phyloP scores from a whole-genome alignment of 92 coral and sea anemone genomes.

The Muricea muricata region DNA sequence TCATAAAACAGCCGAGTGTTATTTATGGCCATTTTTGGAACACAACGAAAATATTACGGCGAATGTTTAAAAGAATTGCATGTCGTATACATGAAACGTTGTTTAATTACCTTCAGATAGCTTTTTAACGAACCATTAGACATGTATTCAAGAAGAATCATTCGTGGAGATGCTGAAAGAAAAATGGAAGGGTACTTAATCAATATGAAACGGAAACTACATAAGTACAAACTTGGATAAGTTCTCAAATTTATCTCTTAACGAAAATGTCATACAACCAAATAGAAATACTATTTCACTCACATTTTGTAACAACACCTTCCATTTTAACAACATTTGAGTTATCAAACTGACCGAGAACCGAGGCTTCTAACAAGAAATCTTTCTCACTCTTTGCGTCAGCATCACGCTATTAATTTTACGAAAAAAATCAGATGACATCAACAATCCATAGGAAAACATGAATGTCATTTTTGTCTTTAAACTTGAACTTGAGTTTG shows the following conservation, averaged over 20 bases:
- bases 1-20: too few relatives aligned
- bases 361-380: slow-evolving; percentile 76
- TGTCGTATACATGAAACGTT: neutral
- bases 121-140: slow-evolving; percentile 87
- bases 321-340: slow-evolving; percentile 83
- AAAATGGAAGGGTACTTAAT: neutral
- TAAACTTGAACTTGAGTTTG: too few relatives aligned
- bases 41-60: too few relatives aligned
- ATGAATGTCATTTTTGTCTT: too few relatives aligned
- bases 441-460: too few relatives aligned
- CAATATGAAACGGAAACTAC: neutral
- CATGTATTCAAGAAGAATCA: slow-evolving; percentile 90
- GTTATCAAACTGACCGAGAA: slow-evolving; percentile 92
- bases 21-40: too few relatives aligned
- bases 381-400: neutral
- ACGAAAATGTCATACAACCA: too few relatives aligned
- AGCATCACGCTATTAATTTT: slow-evolving; percentile 63
- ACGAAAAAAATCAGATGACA: too few relatives aligned
- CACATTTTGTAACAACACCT: slow-evolving; percentile 89
- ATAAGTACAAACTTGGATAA: too few relatives aligned
- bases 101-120: slow-evolving; percentile 86
- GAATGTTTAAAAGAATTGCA: too few relatives aligned
- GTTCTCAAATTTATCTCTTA: too few relatives aligned
- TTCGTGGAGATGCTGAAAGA: slow-evolving; percentile 2
- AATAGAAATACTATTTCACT: too few relatives aligned